Conservation (phyloP, 2,113 vertebrate genomes). For the Uropsilus gracilis region DNA sequence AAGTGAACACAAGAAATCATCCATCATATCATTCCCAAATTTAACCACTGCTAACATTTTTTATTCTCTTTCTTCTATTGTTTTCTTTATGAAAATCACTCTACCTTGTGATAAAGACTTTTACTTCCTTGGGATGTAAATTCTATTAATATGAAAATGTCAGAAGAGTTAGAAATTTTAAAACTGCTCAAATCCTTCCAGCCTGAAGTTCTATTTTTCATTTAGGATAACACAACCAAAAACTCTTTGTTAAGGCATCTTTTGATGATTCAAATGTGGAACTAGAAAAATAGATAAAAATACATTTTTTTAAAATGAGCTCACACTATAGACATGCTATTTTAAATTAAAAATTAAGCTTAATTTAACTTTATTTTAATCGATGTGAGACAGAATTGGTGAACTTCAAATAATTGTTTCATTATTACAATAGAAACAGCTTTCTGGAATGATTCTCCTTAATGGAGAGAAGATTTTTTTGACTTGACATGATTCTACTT, state of each 20-base stretch:
- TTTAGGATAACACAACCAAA: background rate
- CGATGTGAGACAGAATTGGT: background rate
- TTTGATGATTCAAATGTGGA: background rate
- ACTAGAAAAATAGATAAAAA: background rate
- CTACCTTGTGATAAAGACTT: background rate
- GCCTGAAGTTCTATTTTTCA: constrained; percentile 8
- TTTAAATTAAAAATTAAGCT: constrained; percentile 52
- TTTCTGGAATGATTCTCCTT: background rate
- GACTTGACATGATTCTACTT: background rate
- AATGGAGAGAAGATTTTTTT: background rate
- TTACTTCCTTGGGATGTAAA: background rate
- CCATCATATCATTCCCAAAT: background rate
- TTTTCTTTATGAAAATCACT: constrained; percentile 30
- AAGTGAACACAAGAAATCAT: background rate
- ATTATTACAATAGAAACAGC: background rate
- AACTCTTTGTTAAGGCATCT: background rate
- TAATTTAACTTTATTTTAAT: constrained; percentile 18
- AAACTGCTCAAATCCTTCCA: background rate
- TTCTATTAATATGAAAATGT: constrained; percentile 4
- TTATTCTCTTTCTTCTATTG: background rate
- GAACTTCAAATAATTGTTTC: constrained; percentile 9
- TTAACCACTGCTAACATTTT: background rate
- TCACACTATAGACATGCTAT: background rate
- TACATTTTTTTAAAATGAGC: background rate
- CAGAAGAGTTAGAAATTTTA: background rate